Evolutionary conservation across 2,888 invertebrate genomes (phyloP).

Genomic region (Elaeidobius kamerunicus): DNA sequence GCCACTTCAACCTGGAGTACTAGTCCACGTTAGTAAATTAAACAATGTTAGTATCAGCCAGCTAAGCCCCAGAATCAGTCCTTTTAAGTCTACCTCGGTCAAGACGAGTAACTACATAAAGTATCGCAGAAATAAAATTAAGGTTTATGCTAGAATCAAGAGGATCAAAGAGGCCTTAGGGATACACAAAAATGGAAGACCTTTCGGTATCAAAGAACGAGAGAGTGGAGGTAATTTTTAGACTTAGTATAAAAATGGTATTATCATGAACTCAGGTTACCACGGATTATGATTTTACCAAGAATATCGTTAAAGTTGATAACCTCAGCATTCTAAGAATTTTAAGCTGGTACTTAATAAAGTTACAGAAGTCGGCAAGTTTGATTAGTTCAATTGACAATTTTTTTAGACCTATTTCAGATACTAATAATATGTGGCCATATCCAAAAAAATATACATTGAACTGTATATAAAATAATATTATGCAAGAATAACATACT

Average conservation of each 20-base stretch:
- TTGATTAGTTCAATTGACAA: too few relatives aligned
- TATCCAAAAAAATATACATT: too few relatives aligned
- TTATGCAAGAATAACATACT: too few relatives aligned
- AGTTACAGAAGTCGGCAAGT: too few relatives aligned
- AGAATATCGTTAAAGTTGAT: too few relatives aligned
- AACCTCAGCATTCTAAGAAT: too few relatives aligned
- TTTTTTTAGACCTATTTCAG: too few relatives aligned
- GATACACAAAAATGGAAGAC: slow-evolving; percentile 42
- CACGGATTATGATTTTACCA: too few relatives aligned
- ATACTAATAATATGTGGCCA: too few relatives aligned
- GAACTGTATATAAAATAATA: too few relatives aligned
- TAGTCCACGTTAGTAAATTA: slow-evolving; percentile 83
- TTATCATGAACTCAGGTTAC: too few relatives aligned
- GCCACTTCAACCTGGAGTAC: slow-evolving; percentile 81
- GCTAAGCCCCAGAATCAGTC: slow-evolving; percentile 38
- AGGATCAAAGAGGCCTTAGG: slow-evolving; percentile 45
- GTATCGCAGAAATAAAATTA: slow-evolving; percentile 43
- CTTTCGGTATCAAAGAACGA: slow-evolving; percentile 51
- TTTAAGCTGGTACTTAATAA: too few relatives aligned
- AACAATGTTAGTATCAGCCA: slow-evolving; percentile 58
- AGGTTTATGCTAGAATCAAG: slow-evolving; percentile 46
- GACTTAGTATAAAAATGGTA: background rate
- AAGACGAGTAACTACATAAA: slow-evolving; percentile 36
- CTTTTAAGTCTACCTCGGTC: slow-evolving; percentile 41
- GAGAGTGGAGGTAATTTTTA: slow-evolving; percentile 50